phyloP scores from a whole-genome alignment of 1,140 invertebrate genomes.

The Neuroterus valhalla region DNA sequence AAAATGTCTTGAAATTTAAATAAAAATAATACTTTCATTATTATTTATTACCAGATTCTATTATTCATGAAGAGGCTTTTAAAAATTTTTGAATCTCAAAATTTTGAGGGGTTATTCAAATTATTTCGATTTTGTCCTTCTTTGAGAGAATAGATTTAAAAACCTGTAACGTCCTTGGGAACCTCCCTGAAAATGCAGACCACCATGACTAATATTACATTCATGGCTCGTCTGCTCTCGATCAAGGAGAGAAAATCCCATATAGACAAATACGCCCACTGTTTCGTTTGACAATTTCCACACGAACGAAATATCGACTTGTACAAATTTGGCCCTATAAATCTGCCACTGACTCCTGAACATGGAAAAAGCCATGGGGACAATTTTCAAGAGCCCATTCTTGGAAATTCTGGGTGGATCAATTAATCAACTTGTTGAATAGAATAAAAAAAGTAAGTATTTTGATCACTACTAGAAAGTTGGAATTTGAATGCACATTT shows the following conservation, averaged over 20 bases:
- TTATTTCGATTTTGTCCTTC: neutral
- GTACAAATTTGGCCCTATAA: conserved; percentile 6
- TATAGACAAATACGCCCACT: conserved; percentile 47
- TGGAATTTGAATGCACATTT: too few species aligned
- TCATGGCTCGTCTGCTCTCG: conserved; percentile 37
- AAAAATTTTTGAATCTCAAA: too few species aligned
- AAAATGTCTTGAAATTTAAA: too few species aligned
- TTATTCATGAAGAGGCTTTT: too few species aligned
- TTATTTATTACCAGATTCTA: too few species aligned
- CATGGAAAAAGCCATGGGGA: neutral
- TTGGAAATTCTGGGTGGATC: neutral
- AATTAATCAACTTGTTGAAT: too few species aligned
- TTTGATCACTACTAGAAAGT: too few species aligned
- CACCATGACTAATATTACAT: conserved; percentile 32
- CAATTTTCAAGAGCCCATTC: neutral
- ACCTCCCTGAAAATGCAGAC: conserved; percentile 16
- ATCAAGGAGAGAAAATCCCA: conserved; percentile 33
- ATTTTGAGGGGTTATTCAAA: too few species aligned
- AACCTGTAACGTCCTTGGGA: neutral
- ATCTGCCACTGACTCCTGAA: conserved; percentile 11
- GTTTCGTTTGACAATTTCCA: conserved; percentile 55
- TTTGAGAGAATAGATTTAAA: neutral
- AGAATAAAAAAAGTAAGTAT: too few species aligned
- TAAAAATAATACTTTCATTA: too few species aligned
- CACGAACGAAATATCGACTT: conserved; percentile 27